A percentile compares a stretch with the other conserved stretches of the same genome.
Evolutionary conservation across 2,797 vertebrate species (phyloP).

Genomic region (Spinus olivaceus): DNA sequence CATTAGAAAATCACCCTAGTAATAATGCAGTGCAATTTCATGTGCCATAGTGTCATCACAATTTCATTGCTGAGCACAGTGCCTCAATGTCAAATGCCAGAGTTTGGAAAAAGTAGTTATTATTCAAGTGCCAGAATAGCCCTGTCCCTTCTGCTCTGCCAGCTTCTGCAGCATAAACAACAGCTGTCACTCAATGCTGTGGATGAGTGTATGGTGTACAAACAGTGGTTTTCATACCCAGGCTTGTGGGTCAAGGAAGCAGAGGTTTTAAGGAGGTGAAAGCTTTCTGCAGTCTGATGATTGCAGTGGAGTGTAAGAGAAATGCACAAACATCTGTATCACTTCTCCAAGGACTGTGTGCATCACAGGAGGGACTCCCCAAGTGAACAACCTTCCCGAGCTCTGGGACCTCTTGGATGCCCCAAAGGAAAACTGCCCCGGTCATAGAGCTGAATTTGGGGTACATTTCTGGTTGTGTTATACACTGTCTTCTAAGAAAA

Average conservation of each 20-base stretch:
- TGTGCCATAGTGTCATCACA: not conserved
- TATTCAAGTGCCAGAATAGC: not conserved
- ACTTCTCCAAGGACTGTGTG: not conserved
- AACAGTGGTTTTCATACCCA: not conserved
- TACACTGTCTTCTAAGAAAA: not conserved
- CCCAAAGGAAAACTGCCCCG: not conserved
- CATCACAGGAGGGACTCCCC: not conserved
- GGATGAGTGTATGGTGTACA: not conserved
- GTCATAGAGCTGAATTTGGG: not conserved
- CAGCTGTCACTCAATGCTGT: not conserved
- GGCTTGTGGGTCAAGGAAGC: not conserved
- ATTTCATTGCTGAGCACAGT: not conserved
- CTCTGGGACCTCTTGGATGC: not conserved
- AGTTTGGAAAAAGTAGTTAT: not conserved
- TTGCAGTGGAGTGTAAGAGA: not conserved
- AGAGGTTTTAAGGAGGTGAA: not conserved
- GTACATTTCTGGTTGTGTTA: not conserved
- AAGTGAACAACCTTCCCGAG: not conserved
- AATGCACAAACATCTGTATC: not conserved
- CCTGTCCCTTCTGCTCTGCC: not conserved
- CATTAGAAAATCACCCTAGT: not conserved
- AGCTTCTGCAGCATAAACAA: not conserved
- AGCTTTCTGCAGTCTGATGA: not conserved
- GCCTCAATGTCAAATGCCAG: not conserved
- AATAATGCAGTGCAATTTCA: not conserved